Base-by-base conservation (phyloP, 2,113 vertebrate species). In the Amia ocellicauda region DNA sequence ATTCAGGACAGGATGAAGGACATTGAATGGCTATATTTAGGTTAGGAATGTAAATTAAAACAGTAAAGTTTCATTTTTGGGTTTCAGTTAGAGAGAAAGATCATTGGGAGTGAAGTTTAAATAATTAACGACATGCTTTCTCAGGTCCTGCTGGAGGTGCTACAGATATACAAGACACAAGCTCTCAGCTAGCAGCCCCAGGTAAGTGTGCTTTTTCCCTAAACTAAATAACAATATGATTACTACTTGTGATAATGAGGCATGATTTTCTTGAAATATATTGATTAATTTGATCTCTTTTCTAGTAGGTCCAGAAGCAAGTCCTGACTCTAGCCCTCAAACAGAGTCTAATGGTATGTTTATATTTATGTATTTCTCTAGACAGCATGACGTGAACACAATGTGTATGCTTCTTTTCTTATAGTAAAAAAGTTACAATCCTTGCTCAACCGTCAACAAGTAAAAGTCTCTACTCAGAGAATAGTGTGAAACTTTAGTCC, bases 101-200 rank as follows among this genome's bases (percentile, higher is more conserved):
- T n/a, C n/a, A n/a, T n/a, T n/a, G n/a, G n/a, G n/a, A n/a, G n/a
- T n/a, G n/a, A n/a, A n/a, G n/a, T n/a, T n/a, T n/a, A n/a, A 36
- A 36, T 36, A 36, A 36, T 36, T 5, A 36, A 36, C 5, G 31
- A 52, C 27, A 20, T 20, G 14, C n/a, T 26, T 58, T 28, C 27
- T 43, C n/a, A n/a, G n/a, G n/a, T n/a, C 42, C n/a, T 47, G 27
- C 22, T 58, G 10, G n/a, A 69, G 66, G 28, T 23, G 43, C 27
- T 28, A 20, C 53, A 29, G 22, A 23, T 49, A 20, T 24, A 14
- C 4, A 24, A 16, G 41, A 14, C n/a, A 22, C 61, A n/a, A 65
- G 50, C 40, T 67, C 67, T 61, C 75, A 75, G 28, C 73, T 62
- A 16, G 73, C 70, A 41, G 40, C 64, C 27, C 69, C 78, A 68